Percentiles rank a stretch among this genome's conserved stretches.
These are phyloP conservation scores for Leptoteleia sp. DNA, from an alignment of 1,140 invertebrate genomes.

Conservation along the genomic window DNA sequence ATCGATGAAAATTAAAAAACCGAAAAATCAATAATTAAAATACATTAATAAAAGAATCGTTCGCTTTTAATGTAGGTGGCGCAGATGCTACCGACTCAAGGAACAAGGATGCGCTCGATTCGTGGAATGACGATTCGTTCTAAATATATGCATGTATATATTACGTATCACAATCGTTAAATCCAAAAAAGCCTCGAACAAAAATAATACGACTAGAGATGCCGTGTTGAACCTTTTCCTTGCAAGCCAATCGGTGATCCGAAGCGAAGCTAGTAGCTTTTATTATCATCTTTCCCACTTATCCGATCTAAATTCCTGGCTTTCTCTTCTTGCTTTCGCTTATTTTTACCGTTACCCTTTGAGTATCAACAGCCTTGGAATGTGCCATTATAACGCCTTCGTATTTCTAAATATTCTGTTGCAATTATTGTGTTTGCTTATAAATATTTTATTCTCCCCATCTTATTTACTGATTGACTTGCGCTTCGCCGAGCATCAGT, in stretches of 20 bases:
- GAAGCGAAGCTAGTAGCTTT: slow-evolving; percentile 18
- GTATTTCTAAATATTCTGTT: too few species aligned
- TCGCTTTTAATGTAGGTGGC: too few species aligned
- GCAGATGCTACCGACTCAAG: slow-evolving; percentile 17
- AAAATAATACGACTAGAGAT: slow-evolving; percentile 53
- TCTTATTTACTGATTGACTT: slow-evolving; percentile 63
- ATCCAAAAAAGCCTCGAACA: slow-evolving; percentile 23
- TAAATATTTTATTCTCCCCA: too few species aligned
- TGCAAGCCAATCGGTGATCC: slow-evolving; percentile 20
- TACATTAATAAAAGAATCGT: too few species aligned
- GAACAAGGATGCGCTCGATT: slow-evolving; percentile 18
- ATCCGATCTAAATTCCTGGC: too few species aligned
- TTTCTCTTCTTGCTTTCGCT: too few species aligned
- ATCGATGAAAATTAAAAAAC: neutral
- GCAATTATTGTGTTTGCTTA: neutral
- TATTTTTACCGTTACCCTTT: neutral
- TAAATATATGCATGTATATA: slow-evolving; percentile 30
- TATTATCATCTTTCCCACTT: too few species aligned
- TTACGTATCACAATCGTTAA: slow-evolving; percentile 41
- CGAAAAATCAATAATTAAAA: slow-evolving; percentile 5
- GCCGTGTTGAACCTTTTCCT: slow-evolving; percentile 10
- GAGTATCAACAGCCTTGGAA: slow-evolving; percentile 28
- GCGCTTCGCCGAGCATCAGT: slow-evolving; percentile 60
- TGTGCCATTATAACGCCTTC: neutral
- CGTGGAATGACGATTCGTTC: slow-evolving; percentile 33